Evolutionary conservation across 2,113 vertebrate genomes (phyloP).

Genomic region (Engraulis encrasicolus): DNA sequence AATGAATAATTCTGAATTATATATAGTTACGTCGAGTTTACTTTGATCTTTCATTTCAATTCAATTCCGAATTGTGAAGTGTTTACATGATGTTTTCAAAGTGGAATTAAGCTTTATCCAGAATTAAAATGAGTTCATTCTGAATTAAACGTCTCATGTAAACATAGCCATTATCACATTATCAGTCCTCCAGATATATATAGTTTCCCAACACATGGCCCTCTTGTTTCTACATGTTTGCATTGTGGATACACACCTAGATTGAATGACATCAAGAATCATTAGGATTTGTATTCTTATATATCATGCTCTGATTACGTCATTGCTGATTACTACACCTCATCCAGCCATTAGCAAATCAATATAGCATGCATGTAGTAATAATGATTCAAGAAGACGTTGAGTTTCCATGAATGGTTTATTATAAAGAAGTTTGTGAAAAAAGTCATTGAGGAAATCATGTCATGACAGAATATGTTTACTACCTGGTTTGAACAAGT

Average conservation of each 20-base stretch:
- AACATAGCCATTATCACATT: too few species aligned
- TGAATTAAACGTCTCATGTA: too few species aligned
- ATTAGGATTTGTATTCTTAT: background rate
- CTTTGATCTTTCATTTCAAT: too few species aligned
- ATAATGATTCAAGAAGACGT: conserved; percentile 77
- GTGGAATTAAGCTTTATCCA: too few species aligned
- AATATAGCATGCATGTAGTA: conserved; percentile 64
- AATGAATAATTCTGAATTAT: too few species aligned
- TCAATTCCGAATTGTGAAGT: too few species aligned
- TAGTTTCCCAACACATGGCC: background rate
- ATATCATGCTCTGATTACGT: background rate
- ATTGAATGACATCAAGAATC: background rate
- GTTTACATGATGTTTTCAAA: too few species aligned
- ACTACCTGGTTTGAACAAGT: conserved; percentile 43
- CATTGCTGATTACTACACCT: background rate
- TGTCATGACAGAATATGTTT: background rate
- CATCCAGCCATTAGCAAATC: conserved; percentile 28
- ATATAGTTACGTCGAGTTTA: too few species aligned
- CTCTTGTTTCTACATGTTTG: background rate
- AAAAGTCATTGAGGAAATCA: conserved; percentile 70
- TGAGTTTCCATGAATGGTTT: conserved; percentile 74
- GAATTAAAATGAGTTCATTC: too few species aligned
- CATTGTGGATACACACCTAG: background rate
- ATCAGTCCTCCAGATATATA: background rate
- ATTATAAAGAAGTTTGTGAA: conserved; percentile 79